Conservation (phyloP, 2,888 invertebrate species). For the Diogma glabrata region DNA sequence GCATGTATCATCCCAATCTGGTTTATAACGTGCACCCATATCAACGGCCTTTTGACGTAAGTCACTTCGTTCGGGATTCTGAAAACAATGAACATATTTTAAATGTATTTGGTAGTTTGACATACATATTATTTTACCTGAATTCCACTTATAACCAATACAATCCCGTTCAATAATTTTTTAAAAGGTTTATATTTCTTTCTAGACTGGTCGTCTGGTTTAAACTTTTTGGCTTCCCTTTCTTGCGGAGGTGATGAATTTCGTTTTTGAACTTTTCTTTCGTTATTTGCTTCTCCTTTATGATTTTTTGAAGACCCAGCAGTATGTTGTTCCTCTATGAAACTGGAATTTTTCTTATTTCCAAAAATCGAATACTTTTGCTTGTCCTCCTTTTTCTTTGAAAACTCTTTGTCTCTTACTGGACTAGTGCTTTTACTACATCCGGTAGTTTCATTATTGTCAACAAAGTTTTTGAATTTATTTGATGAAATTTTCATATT, state of each 20-base stretch:
- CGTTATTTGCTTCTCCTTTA: neutral
- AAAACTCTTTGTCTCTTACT: no score
- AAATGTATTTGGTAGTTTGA: no score
- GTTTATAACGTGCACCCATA: conserved; percentile 68
- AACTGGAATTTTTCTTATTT: neutral
- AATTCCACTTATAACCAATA: conserved; percentile 77
- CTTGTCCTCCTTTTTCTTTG: no score
- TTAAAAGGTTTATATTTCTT: conserved; percentile 40
- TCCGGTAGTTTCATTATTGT: neutral
- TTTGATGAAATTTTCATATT: neutral
- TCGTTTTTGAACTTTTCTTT: neutral
- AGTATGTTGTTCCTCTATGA: neutral
- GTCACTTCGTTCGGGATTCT: conserved; percentile 62
- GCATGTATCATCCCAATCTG: conserved; percentile 62
- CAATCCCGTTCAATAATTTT: conserved; percentile 51
- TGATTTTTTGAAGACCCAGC: neutral
- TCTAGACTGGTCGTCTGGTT: conserved; percentile 19
- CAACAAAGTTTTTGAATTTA: neutral
- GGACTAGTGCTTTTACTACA: neutral
- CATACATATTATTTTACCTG: no score
- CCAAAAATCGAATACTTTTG: no score
- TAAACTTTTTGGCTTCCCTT: conserved; percentile 24
- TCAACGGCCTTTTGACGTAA: conserved; percentile 55
- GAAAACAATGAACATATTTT: no score
- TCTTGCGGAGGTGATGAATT: conserved; percentile 9